These are phyloP conservation scores for Lynx canadensis DNA, from an alignment of 2,113 vertebrate genomes.

Conservation along the genomic window DNA sequence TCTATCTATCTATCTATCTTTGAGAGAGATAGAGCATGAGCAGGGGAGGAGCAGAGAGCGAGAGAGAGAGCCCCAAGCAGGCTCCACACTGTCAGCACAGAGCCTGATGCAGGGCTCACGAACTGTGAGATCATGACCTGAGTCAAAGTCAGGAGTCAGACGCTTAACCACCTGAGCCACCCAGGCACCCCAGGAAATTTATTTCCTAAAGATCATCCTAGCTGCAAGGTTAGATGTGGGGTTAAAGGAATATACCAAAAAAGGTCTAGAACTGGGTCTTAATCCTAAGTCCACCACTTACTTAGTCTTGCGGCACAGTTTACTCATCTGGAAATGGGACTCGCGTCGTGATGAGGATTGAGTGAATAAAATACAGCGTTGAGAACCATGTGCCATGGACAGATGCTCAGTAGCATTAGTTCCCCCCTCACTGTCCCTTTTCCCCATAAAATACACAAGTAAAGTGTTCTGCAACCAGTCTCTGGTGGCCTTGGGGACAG, in stretches of 20 bases:
- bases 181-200: background rate
- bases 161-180: background rate
- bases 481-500: background rate
- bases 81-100: background rate
- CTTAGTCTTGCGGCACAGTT: background rate
- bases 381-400: background rate
- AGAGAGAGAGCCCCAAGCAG: background rate
- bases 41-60: background rate
- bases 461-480: background rate
- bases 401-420: background rate
- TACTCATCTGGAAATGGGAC: background rate
- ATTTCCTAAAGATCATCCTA: background rate
- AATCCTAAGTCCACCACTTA: background rate
- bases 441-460: background rate
- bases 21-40: background rate
- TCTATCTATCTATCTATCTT: too few relatives aligned
- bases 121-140: background rate
- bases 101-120: background rate
- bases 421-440: background rate
- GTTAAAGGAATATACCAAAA: background rate
- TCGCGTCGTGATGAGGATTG: background rate
- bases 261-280: background rate
- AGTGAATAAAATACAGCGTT: background rate
- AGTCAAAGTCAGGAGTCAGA: background rate
- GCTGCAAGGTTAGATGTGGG: background rate